Percentiles rank a stretch among this genome's conserved stretches.
phyloP scores from a whole-genome alignment of 2,888 invertebrate genomes.

The Dynastes hyllus region DNA sequence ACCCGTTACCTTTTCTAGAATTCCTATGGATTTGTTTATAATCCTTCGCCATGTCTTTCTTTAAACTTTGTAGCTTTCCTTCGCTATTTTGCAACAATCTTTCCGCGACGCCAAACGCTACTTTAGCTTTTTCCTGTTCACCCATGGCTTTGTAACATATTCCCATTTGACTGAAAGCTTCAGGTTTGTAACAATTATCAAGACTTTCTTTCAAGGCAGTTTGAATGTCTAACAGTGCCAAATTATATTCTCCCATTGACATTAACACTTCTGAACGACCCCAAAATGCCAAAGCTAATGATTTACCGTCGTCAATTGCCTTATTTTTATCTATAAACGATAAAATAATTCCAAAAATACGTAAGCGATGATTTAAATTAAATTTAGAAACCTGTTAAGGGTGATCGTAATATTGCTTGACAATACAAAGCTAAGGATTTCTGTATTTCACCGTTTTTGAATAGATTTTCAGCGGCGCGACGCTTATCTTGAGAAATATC shows the following conservation, averaged over 20 bases:
- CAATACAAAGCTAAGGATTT: constrained; percentile 79
- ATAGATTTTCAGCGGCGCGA: constrained; percentile 76
- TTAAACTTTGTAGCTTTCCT: constrained; percentile 68
- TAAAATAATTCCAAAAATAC: constrained; percentile 7
- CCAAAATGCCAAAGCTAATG: constrained; percentile 79
- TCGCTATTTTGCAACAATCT: constrained; percentile 74
- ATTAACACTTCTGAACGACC: constrained; percentile 79
- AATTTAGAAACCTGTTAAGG: constrained; percentile 72
- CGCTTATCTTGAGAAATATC: constrained; percentile 77
- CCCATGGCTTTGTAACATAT: constrained; percentile 79
- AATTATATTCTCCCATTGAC: constrained; percentile 73
- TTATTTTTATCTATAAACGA: constrained; percentile 60
- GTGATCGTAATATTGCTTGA: constrained; percentile 84
- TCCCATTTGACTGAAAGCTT: constrained; percentile 82
- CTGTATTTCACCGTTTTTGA: constrained; percentile 73
- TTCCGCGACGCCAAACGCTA: constrained; percentile 78
- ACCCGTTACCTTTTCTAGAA: constrained; percentile 53
- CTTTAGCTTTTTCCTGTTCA: constrained; percentile 77
- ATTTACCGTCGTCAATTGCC: constrained; percentile 76
- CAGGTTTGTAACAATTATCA: constrained; percentile 76
- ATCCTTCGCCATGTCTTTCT: constrained; percentile 69
- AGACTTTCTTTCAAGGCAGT: constrained; percentile 78
- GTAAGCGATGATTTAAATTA: background rate
- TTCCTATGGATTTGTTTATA: constrained; percentile 55
- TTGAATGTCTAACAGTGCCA: constrained; percentile 81